Evolutionary conservation across 1,140 invertebrate species (phyloP).

Genomic region (Anastatus disparis): DNA sequence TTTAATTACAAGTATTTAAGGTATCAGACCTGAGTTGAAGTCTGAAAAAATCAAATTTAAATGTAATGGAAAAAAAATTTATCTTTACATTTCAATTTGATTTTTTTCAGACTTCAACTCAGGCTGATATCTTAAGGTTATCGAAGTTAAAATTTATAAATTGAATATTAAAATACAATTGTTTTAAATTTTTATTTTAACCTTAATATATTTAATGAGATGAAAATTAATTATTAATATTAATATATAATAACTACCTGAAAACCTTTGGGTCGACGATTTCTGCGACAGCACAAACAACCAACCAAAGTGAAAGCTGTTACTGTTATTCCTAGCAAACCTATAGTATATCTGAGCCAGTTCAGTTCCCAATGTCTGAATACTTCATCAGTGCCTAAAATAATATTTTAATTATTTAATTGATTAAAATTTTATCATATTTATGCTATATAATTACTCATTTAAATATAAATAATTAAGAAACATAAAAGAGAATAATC

Average conservation of each 20-base stretch:
- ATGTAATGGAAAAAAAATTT: no score
- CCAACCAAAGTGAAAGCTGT: constrained; percentile 59
- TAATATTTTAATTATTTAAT: constrained; percentile 7
- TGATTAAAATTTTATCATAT: neutral
- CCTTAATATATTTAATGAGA: neutral
- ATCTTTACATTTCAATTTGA: no score
- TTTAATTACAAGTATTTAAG: no score
- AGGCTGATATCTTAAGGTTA: no score
- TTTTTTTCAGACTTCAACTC: no score
- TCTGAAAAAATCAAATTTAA: no score
- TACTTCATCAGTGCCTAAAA: constrained; percentile 48
- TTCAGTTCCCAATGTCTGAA: constrained; percentile 54
- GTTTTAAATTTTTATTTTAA: neutral
- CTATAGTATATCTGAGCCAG: constrained; percentile 55
- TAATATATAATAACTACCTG: constrained; percentile 53
- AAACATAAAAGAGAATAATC: no score
- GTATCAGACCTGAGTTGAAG: no score
- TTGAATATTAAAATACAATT: no score
- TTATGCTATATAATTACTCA: neutral
- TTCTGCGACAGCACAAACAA: constrained; percentile 61
- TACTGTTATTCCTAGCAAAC: constrained; percentile 52
- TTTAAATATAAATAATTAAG: neutral
- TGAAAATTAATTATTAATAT: no score
- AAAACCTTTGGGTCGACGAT: constrained; percentile 60
- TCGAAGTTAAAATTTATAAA: no score